phyloP scores from a whole-genome alignment of 2,113 vertebrate genomes.

The Podarcis cretensis region DNA sequence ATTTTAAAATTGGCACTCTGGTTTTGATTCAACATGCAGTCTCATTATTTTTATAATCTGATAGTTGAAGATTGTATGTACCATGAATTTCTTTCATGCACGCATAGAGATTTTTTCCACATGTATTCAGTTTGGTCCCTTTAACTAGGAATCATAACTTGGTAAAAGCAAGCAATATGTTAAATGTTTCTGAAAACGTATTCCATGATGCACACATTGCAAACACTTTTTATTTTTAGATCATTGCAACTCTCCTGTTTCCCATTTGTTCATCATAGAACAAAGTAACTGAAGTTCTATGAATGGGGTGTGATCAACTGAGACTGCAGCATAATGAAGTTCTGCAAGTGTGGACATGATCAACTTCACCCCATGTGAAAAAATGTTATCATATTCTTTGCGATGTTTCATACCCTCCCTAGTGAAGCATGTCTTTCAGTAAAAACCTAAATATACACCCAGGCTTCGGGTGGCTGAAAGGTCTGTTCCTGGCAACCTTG shows the following conservation, averaged over 20 bases:
- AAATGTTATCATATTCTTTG: background rate
- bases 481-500: no score
- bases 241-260: constrained; percentile 24
- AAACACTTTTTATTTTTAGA: constrained; percentile 43
- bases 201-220: constrained; percentile 39
- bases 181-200: constrained; percentile 50
- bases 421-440: no score
- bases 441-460: no score
- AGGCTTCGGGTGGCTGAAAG: no score
- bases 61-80: constrained; percentile 7
- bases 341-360: background rate
- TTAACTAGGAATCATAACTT: constrained; percentile 30
- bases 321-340: background rate
- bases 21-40: background rate
- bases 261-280: constrained; percentile 41
- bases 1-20: background rate
- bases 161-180: no score
- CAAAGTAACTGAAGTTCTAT: background rate
- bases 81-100: constrained; percentile 35
- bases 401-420: no score
- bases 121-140: constrained; percentile 49
- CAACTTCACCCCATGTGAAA: background rate
- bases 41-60: background rate
- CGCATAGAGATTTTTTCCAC: constrained; percentile 42
- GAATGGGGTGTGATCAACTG: background rate